These are phyloP conservation scores for Pseudorectes ferrugineus DNA, from an alignment of 2,113 vertebrate genomes.

Conservation along the genomic window DNA sequence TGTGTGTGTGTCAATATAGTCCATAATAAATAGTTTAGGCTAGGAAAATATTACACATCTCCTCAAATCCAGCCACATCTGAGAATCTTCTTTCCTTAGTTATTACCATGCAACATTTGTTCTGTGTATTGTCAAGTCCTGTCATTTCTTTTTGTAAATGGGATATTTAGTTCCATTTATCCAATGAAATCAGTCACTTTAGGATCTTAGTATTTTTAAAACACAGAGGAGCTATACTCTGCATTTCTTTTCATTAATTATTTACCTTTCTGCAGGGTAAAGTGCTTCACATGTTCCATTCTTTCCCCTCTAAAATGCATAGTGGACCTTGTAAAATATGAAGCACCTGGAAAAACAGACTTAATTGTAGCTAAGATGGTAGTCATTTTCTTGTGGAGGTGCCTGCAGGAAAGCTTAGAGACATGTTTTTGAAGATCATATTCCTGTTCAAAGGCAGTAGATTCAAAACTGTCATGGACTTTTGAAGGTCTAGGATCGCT, in stretches of 20 bases:
- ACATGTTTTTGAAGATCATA: background rate
- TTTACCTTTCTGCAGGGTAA: conserved; percentile 22
- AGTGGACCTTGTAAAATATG: background rate
- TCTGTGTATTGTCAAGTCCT: background rate
- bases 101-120: conserved; percentile 1
- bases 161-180: conserved; percentile 27
- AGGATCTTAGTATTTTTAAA: conserved; percentile 30
- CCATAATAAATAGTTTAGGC: conserved; percentile 21
- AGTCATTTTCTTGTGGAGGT: background rate
- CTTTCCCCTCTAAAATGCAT: background rate
- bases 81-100: conserved; percentile 8
- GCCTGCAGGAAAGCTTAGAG: background rate
- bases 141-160: background rate
- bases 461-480: rapidly evolving
- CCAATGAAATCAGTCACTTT: conserved; percentile 28
- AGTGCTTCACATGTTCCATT: background rate
- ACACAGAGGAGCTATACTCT: background rate
- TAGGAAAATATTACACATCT: background rate
- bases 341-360: background rate
- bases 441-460: background rate
- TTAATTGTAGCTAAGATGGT: background rate
- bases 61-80: conserved; percentile 20
- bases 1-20: background rate
- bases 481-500: background rate
- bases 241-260: conserved; percentile 57